Evolutionary conservation across 2,113 vertebrate genomes (phyloP).

Genomic region (Amphiprion percula): DNA sequence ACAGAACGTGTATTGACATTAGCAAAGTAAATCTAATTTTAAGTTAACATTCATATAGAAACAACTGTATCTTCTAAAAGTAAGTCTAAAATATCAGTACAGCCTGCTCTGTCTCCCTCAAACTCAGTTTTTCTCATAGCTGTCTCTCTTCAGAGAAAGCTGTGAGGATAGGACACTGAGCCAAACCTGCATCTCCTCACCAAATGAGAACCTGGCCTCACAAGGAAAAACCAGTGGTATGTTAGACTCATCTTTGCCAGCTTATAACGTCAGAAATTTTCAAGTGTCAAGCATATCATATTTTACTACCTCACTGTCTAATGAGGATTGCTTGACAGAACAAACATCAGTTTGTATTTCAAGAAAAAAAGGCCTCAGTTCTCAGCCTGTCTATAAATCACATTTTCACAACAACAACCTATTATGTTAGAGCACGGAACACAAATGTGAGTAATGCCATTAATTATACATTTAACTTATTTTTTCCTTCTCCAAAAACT

Average conservation of each 20-base stretch:
- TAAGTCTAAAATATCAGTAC: conserved; percentile 5
- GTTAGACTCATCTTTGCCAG: not conserved
- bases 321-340: too few species aligned
- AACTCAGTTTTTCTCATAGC: too few species aligned
- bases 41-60: not conserved
- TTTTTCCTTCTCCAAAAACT: too few species aligned
- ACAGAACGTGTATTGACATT: not conserved
- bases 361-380: too few species aligned
- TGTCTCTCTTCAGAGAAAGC: conserved; percentile 7
- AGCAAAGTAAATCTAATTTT: not conserved
- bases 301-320: too few species aligned
- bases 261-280: not conserved
- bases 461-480: not conserved
- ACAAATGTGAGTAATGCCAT: not conserved
- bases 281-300: not conserved
- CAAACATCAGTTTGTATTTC: too few species aligned
- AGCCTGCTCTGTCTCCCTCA: not conserved
- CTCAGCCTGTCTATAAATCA: too few species aligned
- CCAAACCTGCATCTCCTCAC: not conserved
- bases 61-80: too few species aligned
- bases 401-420: too few species aligned
- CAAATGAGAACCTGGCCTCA: conserved; percentile 2
- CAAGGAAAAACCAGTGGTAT: not conserved
- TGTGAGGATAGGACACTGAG: not conserved
- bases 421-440: not conserved